phyloP scores from a whole-genome alignment of 2,888 invertebrate genomes.

The Eupithecia vulgata region DNA sequence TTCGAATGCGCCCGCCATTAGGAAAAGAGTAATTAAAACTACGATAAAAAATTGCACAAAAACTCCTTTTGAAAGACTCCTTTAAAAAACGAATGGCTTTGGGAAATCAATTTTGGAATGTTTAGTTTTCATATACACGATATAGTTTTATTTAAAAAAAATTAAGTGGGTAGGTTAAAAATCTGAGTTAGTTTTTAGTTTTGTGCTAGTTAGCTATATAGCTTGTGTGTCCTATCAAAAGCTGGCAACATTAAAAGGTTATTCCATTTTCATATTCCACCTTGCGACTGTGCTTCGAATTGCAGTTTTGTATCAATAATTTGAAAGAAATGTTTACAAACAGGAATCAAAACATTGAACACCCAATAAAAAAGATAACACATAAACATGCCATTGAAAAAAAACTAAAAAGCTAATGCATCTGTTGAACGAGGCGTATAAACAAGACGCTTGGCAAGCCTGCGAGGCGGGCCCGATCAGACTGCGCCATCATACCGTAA shows the following conservation, averaged over 20 bases:
- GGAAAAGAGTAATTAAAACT: slow-evolving; percentile 78
- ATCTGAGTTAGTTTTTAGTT: no score
- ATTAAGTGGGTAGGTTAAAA: not conserved
- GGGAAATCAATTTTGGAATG: not conserved
- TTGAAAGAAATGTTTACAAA: not conserved
- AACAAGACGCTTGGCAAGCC: slow-evolving; percentile 76
- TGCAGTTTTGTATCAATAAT: not conserved
- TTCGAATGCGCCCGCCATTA: slow-evolving; percentile 76
- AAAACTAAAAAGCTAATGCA: slow-evolving; percentile 60
- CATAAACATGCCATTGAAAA: slow-evolving; percentile 29
- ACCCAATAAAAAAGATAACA: slow-evolving; percentile 3
- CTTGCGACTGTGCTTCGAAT: not conserved
- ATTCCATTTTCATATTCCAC: not conserved
- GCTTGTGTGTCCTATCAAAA: not conserved
- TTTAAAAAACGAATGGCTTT: slow-evolving; percentile 6
- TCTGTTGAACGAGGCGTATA: slow-evolving; percentile 66
- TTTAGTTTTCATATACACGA: not conserved
- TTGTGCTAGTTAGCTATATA: no score
- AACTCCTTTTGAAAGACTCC: slow-evolving; percentile 36
- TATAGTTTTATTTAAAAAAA: not conserved
- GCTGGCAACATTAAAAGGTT: not conserved
- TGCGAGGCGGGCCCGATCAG: slow-evolving; percentile 71
- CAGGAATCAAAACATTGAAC: slow-evolving; percentile 42
- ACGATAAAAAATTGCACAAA: slow-evolving; percentile 72
- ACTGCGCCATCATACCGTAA: slow-evolving; percentile 77